These are phyloP conservation scores for Bostrychus sinensis DNA, from an alignment of 2,113 vertebrate genomes.

Conservation along the genomic window DNA sequence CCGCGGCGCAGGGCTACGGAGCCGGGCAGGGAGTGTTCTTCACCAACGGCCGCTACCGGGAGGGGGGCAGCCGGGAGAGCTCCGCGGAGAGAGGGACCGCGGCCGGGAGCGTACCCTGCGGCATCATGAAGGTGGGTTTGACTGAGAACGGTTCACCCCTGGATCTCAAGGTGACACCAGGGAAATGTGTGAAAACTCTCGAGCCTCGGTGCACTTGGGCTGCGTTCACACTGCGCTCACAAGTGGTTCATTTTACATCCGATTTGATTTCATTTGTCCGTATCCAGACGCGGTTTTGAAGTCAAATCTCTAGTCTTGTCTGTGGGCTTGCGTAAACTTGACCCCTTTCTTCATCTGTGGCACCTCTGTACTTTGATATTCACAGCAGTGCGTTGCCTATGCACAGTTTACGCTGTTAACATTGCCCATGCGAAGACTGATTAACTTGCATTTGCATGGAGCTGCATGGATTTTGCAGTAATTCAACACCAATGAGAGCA, in stretches of 20 bases:
- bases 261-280: too few relatives aligned
- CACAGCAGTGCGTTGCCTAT: too few relatives aligned
- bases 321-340: too few relatives aligned
- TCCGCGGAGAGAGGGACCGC: constrained; percentile 82
- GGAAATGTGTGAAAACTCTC: not conserved
- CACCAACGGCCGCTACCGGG: constrained; percentile 76
- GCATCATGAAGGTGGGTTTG: constrained; percentile 89
- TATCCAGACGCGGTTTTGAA: too few relatives aligned
- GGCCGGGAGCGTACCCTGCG: constrained; percentile 80
- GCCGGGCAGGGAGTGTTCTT: constrained; percentile 73
- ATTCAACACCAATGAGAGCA: too few relatives aligned
- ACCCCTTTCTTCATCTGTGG: too few relatives aligned
- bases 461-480: too few relatives aligned
- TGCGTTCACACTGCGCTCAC: not conserved
- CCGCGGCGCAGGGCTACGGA: constrained; percentile 68
- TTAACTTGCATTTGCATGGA: too few relatives aligned
- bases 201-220: not conserved
- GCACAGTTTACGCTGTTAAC: too few relatives aligned
- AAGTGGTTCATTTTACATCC: constrained; percentile 3
- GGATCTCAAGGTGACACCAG: constrained; percentile 65
- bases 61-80: constrained; percentile 82
- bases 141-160: constrained; percentile 14
- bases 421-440: too few relatives aligned
- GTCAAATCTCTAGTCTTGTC: too few relatives aligned
- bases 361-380: too few relatives aligned